Evolutionary conservation across 2,797 vertebrate species (phyloP).

Genomic region (Eleutherodactylus coqui): DNA sequence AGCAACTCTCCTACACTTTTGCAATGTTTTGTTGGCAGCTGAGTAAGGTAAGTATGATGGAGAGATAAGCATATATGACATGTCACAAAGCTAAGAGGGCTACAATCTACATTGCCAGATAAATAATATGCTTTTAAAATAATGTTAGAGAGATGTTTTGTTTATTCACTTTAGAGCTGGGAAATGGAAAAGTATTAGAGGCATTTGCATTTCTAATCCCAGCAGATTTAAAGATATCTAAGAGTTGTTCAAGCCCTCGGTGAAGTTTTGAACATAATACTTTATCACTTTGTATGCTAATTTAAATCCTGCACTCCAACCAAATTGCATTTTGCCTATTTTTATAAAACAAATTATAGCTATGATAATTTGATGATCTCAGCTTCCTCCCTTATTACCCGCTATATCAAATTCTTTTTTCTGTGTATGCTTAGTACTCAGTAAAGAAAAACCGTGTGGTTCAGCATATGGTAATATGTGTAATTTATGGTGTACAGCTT

Average conservation of each 20-base stretch:
- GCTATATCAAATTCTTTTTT: slow-evolving; percentile 12
- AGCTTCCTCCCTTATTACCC: slow-evolving; percentile 11
- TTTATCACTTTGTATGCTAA: slow-evolving; percentile 23
- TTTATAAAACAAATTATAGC: slow-evolving; percentile 35
- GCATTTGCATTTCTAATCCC: slow-evolving; percentile 22
- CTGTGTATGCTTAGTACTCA: slow-evolving; percentile 11
- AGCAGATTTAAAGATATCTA: neutral
- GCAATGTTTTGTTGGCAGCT: neutral
- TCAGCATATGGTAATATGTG: slow-evolving; percentile 34
- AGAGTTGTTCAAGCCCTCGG: slow-evolving; percentile 6
- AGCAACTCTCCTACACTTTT: neutral
- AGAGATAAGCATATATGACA: neutral
- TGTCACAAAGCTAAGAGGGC: neutral
- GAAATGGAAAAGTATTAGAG: neutral
- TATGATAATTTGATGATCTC: slow-evolving; percentile 32
- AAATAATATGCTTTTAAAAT: neutral
- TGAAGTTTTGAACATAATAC: slow-evolving; percentile 24
- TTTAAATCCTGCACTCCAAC: slow-evolving; percentile 16
- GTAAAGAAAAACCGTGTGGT: slow-evolving; percentile 8
- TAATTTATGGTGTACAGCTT: neutral
- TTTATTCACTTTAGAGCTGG: neutral
- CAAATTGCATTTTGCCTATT: slow-evolving; percentile 15
- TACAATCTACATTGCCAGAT: neutral
- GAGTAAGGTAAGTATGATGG: neutral
- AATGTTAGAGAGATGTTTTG: slow-evolving; percentile 7